A percentile compares a stretch with the other conserved stretches of the same genome.
phyloP scores from a whole-genome alignment of 2,797 vertebrate genomes.

The Schizothorax lantsangensis region DNA sequence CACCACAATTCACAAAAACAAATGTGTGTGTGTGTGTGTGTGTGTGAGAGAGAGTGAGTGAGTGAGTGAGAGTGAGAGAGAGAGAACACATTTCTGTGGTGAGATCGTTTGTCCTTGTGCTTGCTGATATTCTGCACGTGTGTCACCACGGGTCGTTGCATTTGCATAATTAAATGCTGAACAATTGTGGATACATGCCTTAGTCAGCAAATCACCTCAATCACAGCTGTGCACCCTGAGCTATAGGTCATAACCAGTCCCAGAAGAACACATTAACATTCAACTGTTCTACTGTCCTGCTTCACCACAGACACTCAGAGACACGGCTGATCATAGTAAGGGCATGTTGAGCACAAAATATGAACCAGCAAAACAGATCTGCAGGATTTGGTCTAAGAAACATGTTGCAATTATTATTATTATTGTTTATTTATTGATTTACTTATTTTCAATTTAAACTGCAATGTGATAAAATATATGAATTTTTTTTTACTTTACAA shows the following conservation, averaged over 20 bases:
- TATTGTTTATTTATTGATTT: no score
- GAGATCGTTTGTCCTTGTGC: constrained; percentile 63
- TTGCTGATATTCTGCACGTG: constrained; percentile 49
- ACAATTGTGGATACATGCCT: constrained; percentile 43
- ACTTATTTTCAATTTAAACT: no score
- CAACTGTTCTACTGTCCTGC: constrained; percentile 59
- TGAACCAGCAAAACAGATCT: not conserved
- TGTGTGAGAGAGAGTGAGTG: no score
- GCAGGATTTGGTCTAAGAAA: no score
- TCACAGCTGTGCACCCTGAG: constrained; percentile 59
- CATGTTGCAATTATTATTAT: no score
- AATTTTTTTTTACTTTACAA: no score
- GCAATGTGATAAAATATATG: no score
- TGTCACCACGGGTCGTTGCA: constrained; percentile 64
- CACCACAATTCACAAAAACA: no score
- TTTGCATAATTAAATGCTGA: constrained; percentile 71
- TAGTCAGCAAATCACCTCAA: constrained; percentile 71
- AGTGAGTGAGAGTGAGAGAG: no score
- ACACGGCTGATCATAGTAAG: not conserved
- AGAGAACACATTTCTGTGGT: not conserved
- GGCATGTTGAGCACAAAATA: not conserved
- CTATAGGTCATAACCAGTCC: constrained; percentile 66
- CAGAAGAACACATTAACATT: constrained; percentile 71
- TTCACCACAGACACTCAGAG: not conserved
- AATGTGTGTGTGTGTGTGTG: no score